These are phyloP conservation scores for Parazoanthus atlanticus DNA, from an alignment of 92 coral and sea anemone genomes.

Conservation along the genomic window DNA sequence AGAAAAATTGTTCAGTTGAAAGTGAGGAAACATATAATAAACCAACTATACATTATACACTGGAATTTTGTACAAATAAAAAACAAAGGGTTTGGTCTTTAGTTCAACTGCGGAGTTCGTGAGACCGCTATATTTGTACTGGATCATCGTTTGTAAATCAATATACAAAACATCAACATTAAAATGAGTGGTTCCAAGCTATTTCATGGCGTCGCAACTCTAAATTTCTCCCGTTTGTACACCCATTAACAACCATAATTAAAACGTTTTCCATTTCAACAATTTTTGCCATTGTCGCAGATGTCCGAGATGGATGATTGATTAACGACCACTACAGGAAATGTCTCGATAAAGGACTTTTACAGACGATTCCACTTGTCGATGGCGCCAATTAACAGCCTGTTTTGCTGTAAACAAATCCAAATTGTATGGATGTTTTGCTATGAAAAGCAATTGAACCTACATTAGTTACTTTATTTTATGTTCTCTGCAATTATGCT, in stretches of 20 bases:
- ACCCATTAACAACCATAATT: conserved; percentile 38
- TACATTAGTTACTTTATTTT: background rate
- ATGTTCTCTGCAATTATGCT: background rate
- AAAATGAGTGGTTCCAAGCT: conserved; percentile 15
- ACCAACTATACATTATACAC: background rate
- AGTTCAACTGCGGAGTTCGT: background rate
- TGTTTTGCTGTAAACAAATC: conserved; percentile 31
- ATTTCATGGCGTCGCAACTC: conserved; percentile 17
- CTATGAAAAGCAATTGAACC: conserved; percentile 11
- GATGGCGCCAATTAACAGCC: conserved; percentile 34
- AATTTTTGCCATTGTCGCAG: conserved; percentile 18
- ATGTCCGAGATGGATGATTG: conserved; percentile 24
- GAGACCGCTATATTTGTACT: conserved; percentile 12
- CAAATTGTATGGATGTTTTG: conserved; percentile 18
- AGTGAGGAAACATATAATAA: background rate
- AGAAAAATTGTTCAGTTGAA: background rate
- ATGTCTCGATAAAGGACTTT: conserved; percentile 8
- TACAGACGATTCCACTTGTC: conserved; percentile 27
- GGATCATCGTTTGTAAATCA: background rate
- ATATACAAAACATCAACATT: background rate
- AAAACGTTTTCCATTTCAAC: conserved; percentile 28
- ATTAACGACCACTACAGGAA: conserved; percentile 31
- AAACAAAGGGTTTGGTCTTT: background rate
- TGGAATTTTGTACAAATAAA: background rate
- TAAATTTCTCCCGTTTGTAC: conserved; percentile 15